Base-by-base conservation (phyloP, 2,888 invertebrate genomes). In the Ormyrus rosae region DNA sequence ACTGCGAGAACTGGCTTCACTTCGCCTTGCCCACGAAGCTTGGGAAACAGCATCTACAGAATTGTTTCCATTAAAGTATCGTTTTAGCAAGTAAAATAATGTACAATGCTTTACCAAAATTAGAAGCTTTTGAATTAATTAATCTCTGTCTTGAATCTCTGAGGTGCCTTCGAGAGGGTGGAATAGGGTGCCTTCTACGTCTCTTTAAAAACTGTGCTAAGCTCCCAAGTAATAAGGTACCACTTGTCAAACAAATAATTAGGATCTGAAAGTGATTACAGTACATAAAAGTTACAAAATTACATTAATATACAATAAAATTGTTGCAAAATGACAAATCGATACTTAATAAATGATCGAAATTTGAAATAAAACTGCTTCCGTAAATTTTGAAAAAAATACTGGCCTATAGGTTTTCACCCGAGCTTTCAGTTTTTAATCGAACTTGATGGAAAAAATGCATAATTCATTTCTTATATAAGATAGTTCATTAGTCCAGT, bases 211-310 rank as follows among this genome's bases (percentile, higher is more conserved):
- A 96, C 85, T 95, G 94, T 61, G 97, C 96, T 51, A 98, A 91
- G 9, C 96, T 94, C 58, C 96, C 96, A 61, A 98, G 93, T n/a
- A 97, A 92, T 8, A 96, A 93, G 34, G 96, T 94, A 87, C 97
- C 96, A 58, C 96, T 93, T 70, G 95, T 94, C 83, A 96, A 92
- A 83, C 96, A 95, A 88, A 95, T 93, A 86, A 95, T 91, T 78
- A 95, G 93, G 80, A 96, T 93, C 95, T 96, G 87, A 53, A 90
- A 90, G 75, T 34, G 34, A 34, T 34, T 34, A 34, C 34, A 34
- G 34, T 34, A 34, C 34, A 34, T 34, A 34, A 34, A 34, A 34
- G 34, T 34, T 34, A 34, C 34, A 34, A 34, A 34, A 34, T 34
- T 34, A 34, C 34, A 34, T 34, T 83, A 85, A 84, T 73, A 6